Evolutionary conservation across 1,140 invertebrate species (phyloP), one percentile per base, ranked within the genome.

Genomic region (Caenorhabditis remanei): DNA sequence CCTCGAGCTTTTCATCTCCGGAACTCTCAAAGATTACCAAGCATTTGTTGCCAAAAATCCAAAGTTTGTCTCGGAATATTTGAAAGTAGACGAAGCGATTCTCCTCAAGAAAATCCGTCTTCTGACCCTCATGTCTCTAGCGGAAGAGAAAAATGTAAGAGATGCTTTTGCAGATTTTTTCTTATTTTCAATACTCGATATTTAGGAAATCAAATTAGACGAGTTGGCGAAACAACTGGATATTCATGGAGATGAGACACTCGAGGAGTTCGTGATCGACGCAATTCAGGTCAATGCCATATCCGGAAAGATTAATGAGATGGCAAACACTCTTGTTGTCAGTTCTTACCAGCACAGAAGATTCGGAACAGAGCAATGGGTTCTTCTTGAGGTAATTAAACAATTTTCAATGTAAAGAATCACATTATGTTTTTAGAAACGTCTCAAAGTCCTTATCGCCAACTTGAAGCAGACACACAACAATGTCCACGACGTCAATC

Each of bases 191-290:
- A 32, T 32, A 32, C 32, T 32, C 32, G 32, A 19, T 14, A 84
- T 88, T 88, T 21, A 88, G 87, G 87, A 89, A 50, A 88, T 89
- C 21, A 41, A 56, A 9, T 55, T 91, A 16, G 83, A 86, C 13
- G 82, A 79, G 46, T 50, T 91, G 41, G 67, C 90, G 16, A 90
- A 87, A 19, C 53, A 89, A n/a, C 75, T 92, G 46, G 92, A 93
- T 21, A 87, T 92, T 48, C 40, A 90, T 5, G 87, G 87, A 48
- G 89, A 88, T 19, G 91, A 92, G 55, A 65, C 86, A 4, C 85
- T 92, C n/a, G 91, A 92, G 56, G 88, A 91, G 83, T 92, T 92
- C 61, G 48, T 92, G 24, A 93, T 92, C 48, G 90, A 92, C n/a
- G 92, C 90, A n/a, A 86, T 92, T 65, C 92, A 90, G 83, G 85